These are phyloP conservation scores for Sinelater perroti DNA, from an alignment of 2,888 invertebrate genomes.

Conservation along the genomic window DNA sequence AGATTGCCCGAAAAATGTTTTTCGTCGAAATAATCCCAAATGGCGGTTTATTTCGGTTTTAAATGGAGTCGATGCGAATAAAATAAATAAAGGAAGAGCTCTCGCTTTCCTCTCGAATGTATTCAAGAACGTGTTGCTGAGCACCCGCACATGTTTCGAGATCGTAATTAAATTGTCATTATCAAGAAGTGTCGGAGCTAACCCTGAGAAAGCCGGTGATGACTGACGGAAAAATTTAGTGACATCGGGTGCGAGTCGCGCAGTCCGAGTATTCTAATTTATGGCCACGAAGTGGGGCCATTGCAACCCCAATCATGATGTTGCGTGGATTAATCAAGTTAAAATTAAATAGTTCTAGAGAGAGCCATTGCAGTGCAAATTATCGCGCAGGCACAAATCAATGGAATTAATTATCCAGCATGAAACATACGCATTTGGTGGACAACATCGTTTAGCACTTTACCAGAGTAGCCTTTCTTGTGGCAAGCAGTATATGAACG, in stretches of 20 bases:
- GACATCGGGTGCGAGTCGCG: background rate
- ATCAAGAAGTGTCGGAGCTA: conserved; percentile 1
- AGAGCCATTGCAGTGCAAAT: background rate
- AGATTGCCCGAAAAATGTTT: background rate
- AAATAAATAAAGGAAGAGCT: conserved; percentile 6
- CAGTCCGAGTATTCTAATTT: background rate
- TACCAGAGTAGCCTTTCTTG: too few species aligned
- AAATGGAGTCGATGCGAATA: conserved; percentile 8
- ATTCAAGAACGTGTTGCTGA: conserved; percentile 6
- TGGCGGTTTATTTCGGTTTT: background rate
- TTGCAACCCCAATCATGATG: background rate
- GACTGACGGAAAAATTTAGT: too few species aligned
- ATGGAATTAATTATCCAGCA: background rate
- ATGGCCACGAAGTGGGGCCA: background rate
- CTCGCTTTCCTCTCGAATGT: background rate
- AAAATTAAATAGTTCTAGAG: background rate
- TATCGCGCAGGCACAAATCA: background rate
- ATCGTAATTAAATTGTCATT: conserved; percentile 9
- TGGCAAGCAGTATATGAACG: too few species aligned
- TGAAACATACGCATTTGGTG: too few species aligned
- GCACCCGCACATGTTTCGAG: background rate
- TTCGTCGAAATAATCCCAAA: background rate
- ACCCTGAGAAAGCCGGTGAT: too few species aligned
- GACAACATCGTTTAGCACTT: too few species aligned
- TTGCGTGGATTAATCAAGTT: background rate